phyloP scores from a whole-genome alignment of 2,113 vertebrate genomes.

The Acrocephalus kingi region DNA sequence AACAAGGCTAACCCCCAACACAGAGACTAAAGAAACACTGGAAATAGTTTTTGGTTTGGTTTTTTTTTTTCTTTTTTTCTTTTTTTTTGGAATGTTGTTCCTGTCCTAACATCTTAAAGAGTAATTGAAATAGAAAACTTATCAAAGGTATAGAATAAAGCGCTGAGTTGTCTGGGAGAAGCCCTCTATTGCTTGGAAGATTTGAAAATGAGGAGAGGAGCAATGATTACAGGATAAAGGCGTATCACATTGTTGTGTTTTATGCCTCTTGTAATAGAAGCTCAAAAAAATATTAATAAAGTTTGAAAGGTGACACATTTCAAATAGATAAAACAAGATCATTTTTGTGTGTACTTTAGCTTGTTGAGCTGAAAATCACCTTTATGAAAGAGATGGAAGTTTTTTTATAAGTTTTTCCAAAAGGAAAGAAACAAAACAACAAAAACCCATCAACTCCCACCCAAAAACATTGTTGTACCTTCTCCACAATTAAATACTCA shows the following conservation, averaged over 20 bases:
- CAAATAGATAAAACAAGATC: background rate
- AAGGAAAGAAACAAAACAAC: background rate
- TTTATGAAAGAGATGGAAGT: background rate
- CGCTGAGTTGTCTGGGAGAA: background rate
- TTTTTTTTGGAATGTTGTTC: background rate
- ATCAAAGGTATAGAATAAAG: background rate
- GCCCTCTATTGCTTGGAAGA: background rate
- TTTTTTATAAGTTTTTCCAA: background rate
- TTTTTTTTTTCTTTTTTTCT: background rate
- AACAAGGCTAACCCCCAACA: too few relatives aligned
- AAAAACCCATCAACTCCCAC: background rate
- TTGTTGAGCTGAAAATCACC: background rate
- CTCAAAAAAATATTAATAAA: background rate
- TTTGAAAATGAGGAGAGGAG: background rate
- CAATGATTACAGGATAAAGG: background rate
- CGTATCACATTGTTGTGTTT: accelerated
- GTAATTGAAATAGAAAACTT: background rate
- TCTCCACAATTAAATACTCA: background rate
- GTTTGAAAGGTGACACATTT: background rate
- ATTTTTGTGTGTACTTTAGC: background rate
- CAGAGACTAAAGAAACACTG: background rate
- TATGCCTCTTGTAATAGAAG: background rate
- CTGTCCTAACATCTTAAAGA: background rate
- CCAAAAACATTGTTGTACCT: background rate
- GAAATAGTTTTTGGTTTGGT: background rate